These are phyloP conservation scores for Dipodomys ordii DNA, from an alignment of 2,113 vertebrate species.

Conservation along the genomic window DNA sequence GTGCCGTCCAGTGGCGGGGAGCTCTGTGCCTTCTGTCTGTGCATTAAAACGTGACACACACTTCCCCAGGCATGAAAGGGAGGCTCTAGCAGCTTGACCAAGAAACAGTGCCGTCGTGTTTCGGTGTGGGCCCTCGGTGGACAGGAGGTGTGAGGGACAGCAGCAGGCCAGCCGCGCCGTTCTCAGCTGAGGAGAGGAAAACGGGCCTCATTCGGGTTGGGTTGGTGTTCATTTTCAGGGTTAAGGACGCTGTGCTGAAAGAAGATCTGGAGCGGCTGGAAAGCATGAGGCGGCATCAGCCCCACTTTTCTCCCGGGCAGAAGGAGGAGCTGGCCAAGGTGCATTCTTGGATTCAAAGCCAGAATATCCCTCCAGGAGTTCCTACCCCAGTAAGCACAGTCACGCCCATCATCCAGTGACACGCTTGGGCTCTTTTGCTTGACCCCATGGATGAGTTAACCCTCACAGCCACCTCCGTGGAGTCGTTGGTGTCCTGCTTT, in stretches of 20 bases:
- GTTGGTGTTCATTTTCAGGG: conserved; percentile 81
- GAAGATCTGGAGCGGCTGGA: conserved; percentile 91
- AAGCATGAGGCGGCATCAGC: conserved; percentile 89
- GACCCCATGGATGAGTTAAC: too few relatives aligned
- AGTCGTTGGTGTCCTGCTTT: background rate
- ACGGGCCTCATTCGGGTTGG: background rate
- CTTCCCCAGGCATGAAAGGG: background rate
- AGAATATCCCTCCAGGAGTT: conserved; percentile 86
- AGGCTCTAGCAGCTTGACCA: background rate
- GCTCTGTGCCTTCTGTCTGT: background rate
- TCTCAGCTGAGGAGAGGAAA: background rate
- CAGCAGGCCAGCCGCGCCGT: background rate
- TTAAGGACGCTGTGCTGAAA: conserved; percentile 88
- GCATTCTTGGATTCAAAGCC: conserved; percentile 90
- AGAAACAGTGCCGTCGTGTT: background rate
- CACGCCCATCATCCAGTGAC: accelerated
- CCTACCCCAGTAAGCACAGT: conserved; percentile 86
- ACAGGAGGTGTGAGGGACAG: accelerated
- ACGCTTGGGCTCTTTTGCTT: accelerated
- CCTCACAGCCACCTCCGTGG: too few relatives aligned
- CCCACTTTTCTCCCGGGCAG: conserved; percentile 90
- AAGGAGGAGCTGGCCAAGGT: conserved; percentile 91
- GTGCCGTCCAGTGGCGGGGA: background rate
- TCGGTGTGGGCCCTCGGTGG: accelerated
- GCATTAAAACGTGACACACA: background rate